These are phyloP conservation scores for Lithosia quadra DNA, from an alignment of 2,888 invertebrate genomes.

Conservation along the genomic window DNA sequence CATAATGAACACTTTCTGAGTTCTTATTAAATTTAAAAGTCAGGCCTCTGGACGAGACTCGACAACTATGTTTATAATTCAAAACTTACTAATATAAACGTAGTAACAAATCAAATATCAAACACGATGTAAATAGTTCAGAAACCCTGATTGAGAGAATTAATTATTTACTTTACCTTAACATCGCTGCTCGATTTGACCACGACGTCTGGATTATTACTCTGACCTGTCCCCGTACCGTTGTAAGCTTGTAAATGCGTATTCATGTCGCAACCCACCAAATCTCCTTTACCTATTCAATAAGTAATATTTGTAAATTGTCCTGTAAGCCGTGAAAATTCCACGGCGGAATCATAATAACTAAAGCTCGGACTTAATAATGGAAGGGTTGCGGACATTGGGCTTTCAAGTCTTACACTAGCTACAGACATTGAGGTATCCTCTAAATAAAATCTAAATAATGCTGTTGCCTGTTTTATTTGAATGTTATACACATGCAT, in stretches of 20 bases:
- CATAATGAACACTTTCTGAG: background rate
- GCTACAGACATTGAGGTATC: too few relatives aligned
- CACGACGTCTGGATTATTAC: slow-evolving; percentile 91
- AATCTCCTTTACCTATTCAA: slow-evolving; percentile 95
- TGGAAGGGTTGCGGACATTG: background rate
- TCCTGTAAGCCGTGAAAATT: background rate
- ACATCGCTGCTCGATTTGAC: slow-evolving; percentile 98
- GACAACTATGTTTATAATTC: too few relatives aligned
- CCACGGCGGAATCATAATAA: background rate
- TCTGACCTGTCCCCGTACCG: slow-evolving; percentile 87
- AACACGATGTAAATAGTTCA: background rate
- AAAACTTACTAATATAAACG: too few relatives aligned
- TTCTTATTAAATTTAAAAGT: background rate
- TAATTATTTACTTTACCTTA: slow-evolving; percentile 79
- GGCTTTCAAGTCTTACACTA: too few relatives aligned
- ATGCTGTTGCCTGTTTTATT: too few relatives aligned
- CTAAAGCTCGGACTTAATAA: too few relatives aligned
- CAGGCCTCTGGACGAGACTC: background rate
- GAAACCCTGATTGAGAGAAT: background rate
- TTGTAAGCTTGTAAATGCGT: slow-evolving; percentile 91
- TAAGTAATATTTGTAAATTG: slow-evolving; percentile 36
- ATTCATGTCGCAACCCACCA: slow-evolving; percentile 97
- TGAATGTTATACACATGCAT: too few relatives aligned
- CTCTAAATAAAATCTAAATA: too few relatives aligned
- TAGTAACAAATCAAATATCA: background rate